These are phyloP conservation scores for Typhlichthys eigenmanni DNA, from an alignment of 2,797 vertebrate genomes.

Conservation along the genomic window DNA sequence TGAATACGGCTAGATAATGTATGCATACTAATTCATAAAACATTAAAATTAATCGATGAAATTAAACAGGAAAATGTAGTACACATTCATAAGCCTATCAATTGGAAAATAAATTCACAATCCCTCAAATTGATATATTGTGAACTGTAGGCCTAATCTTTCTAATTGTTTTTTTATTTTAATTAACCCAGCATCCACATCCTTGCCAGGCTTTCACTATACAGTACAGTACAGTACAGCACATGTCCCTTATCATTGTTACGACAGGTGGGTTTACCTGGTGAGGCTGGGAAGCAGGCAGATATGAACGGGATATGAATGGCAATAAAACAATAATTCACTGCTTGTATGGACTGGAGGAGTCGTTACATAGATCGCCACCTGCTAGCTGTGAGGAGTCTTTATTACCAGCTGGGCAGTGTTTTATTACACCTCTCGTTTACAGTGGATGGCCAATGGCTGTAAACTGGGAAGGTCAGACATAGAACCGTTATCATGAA, in stretches of 20 bases:
- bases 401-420: slow-evolving; percentile 73
- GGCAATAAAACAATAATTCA: slow-evolving; percentile 81
- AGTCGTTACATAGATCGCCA: slow-evolving; percentile 71
- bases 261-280: slow-evolving; percentile 78
- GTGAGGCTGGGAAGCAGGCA: slow-evolving; percentile 54
- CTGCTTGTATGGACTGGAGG: slow-evolving; percentile 66
- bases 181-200: slow-evolving; percentile 48
- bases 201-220: slow-evolving; percentile 49
- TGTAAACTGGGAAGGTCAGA: slow-evolving; percentile 65
- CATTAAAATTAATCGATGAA: neutral
- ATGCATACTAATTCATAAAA: too few species aligned
- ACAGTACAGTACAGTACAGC: slow-evolving; percentile 8
- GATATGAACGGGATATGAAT: slow-evolving; percentile 75
- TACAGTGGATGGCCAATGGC: slow-evolving; percentile 53
- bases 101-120: neutral
- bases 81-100: neutral
- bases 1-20: too few species aligned
- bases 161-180: slow-evolving; percentile 20
- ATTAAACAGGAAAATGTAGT: too few species aligned
- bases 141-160: neutral
- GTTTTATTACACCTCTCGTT: slow-evolving; percentile 74
- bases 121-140: neutral
- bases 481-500: slow-evolving; percentile 46
- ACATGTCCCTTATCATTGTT: slow-evolving; percentile 63
- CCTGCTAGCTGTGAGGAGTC: slow-evolving; percentile 73